These are phyloP conservation scores for Drosophila nasuta DNA, from an alignment of 1,140 invertebrate genomes.

Conservation along the genomic window DNA sequence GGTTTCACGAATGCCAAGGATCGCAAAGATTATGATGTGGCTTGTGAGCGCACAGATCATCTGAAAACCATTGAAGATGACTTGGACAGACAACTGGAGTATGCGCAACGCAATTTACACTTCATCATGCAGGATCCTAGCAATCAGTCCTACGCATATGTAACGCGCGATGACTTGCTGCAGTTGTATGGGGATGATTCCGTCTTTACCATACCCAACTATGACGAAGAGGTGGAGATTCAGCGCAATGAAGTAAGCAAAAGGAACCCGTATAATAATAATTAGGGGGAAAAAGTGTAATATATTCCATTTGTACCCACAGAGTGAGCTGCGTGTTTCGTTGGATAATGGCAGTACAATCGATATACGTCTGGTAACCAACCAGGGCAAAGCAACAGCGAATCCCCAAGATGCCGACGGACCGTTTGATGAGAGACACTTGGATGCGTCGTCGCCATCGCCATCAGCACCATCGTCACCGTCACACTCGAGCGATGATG, in stretches of 20 bases:
- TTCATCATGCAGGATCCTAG: slow-evolving; percentile 73
- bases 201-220: slow-evolving; percentile 78
- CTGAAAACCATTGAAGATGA: slow-evolving; percentile 70
- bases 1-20: slow-evolving; percentile 73
- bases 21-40: slow-evolving; percentile 55
- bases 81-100: slow-evolving; percentile 72
- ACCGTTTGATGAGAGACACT: slow-evolving; percentile 60
- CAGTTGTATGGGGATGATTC: slow-evolving; percentile 70
- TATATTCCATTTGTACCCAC: neutral
- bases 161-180: slow-evolving; percentile 80
- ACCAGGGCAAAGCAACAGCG: slow-evolving; percentile 70
- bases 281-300: too few relatives aligned
- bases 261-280: neutral
- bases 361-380: slow-evolving; percentile 78
- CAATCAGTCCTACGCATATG: slow-evolving; percentile 79
- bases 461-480: slow-evolving; percentile 69
- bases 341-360: slow-evolving; percentile 81
- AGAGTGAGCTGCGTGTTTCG: slow-evolving; percentile 67
- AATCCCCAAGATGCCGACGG: slow-evolving; percentile 56
- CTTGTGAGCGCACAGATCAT: slow-evolving; percentile 60
- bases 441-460: slow-evolving; percentile 71
- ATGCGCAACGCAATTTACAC: slow-evolving; percentile 74
- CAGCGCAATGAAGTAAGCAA: slow-evolving; percentile 54
- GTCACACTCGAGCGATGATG: slow-evolving; percentile 69
- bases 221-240: slow-evolving; percentile 79